Conservation (phyloP, 2,797 vertebrate genomes). For the Psittacula echo region DNA sequence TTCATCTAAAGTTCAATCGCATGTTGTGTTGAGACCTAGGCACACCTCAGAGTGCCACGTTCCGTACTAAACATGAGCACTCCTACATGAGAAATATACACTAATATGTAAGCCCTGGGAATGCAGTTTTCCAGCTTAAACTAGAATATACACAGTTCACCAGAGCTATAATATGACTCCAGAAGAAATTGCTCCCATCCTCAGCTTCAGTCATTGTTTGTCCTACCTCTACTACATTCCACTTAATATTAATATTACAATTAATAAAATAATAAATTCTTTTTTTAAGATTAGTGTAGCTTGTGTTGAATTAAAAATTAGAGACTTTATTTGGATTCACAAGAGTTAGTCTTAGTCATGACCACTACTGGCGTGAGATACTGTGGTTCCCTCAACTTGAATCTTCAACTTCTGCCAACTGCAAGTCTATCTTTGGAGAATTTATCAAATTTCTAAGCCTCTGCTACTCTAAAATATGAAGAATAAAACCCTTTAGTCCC, state of each 20-base stretch:
- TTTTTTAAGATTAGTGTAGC: background rate
- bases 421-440: background rate
- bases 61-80: background rate
- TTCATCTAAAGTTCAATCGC: background rate
- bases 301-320: background rate
- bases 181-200: background rate
- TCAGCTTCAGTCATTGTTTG: background rate
- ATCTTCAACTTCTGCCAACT: background rate
- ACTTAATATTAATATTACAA: background rate
- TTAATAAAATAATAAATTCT: background rate
- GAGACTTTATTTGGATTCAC: background rate
- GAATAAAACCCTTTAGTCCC: background rate
- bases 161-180: background rate
- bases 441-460: background rate
- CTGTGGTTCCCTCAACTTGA: background rate
- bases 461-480: background rate
- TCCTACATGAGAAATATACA: background rate
- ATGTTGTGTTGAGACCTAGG: background rate
- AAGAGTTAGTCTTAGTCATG: background rate
- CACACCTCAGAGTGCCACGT: fast-evolving
- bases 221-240: background rate
- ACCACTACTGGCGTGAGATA: background rate
- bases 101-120: background rate
- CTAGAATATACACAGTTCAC: background rate
- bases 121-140: background rate